Conservation (phyloP, 2,888 invertebrate species). For the Quadroppia sp. region DNA sequence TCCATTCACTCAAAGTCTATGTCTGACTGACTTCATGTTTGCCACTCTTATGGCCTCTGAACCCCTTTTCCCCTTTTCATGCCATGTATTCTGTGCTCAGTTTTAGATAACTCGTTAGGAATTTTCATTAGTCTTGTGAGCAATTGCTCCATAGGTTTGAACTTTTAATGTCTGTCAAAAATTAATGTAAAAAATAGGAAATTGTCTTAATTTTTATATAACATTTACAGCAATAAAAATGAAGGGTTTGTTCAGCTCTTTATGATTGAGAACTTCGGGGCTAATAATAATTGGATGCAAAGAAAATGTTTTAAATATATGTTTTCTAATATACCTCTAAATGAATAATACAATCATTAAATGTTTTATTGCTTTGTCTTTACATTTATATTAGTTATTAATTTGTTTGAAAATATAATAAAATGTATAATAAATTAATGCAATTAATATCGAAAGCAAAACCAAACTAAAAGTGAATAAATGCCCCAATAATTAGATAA, state of each 20-base stretch:
- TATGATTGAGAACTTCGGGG: neutral
- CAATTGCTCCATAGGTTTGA: slow-evolving; percentile 9
- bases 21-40: neutral
- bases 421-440: neutral
- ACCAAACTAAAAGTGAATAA: no score
- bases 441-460: neutral
- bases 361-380: neutral
- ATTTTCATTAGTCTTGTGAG: slow-evolving; percentile 15
- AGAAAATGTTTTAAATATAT: slow-evolving; percentile 4
- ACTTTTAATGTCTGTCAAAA: slow-evolving; percentile 28
- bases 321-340: neutral
- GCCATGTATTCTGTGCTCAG: neutral
- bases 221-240: neutral
- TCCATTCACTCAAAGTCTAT: neutral
- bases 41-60: neutral
- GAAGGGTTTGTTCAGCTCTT: neutral
- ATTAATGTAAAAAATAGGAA: neutral
- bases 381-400: slow-evolving; percentile 1
- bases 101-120: neutral
- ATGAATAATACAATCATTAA: slow-evolving; percentile 29
- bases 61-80: neutral
- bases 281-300: slow-evolving; percentile 4
- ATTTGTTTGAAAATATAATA: neutral
- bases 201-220: neutral
- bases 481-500: no score